Evolutionary conservation across 2,888 invertebrate genomes (phyloP).

Genomic region (Melanotus villosus): DNA sequence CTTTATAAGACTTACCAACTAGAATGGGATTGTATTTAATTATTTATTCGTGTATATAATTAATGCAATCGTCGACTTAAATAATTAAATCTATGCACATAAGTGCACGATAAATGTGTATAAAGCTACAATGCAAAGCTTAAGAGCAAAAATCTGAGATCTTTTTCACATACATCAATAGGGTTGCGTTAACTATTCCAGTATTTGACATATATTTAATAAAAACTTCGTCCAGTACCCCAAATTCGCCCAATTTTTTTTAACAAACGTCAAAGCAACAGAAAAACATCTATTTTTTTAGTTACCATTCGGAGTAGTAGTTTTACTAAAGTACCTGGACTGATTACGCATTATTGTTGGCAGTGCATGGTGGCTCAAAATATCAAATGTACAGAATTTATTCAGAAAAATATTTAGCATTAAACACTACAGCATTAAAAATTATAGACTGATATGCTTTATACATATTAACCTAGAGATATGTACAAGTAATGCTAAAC

Average conservation of each 20-base stretch:
- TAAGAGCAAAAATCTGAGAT: conserved; percentile 34
- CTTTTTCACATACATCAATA: not conserved
- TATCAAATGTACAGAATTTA: conserved; percentile 61
- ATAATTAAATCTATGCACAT: conserved; percentile 49
- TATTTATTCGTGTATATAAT: too few species aligned
- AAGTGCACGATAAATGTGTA: conserved; percentile 37
- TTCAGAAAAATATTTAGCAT: conserved; percentile 5
- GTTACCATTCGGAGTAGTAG: too few species aligned
- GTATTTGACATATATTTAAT: too few species aligned
- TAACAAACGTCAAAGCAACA: too few species aligned
- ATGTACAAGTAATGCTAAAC: conserved; percentile 38
- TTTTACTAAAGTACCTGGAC: not conserved
- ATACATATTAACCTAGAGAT: conserved; percentile 40
- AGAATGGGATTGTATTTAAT: conserved; percentile 4
- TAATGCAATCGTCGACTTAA: not conserved
- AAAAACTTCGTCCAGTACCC: too few species aligned
- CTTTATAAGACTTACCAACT: conserved; percentile 26
- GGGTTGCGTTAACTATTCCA: too few species aligned
- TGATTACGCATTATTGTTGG: conserved; percentile 52
- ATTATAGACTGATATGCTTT: conserved; percentile 41
- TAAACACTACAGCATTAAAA: conserved; percentile 12
- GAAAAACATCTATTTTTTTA: too few species aligned
- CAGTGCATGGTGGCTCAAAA: conserved; percentile 65
- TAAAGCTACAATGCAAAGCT: conserved; percentile 47
- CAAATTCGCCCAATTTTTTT: too few species aligned